Conservation (phyloP, 2,113 vertebrate species). For the Tor tambroides region DNA sequence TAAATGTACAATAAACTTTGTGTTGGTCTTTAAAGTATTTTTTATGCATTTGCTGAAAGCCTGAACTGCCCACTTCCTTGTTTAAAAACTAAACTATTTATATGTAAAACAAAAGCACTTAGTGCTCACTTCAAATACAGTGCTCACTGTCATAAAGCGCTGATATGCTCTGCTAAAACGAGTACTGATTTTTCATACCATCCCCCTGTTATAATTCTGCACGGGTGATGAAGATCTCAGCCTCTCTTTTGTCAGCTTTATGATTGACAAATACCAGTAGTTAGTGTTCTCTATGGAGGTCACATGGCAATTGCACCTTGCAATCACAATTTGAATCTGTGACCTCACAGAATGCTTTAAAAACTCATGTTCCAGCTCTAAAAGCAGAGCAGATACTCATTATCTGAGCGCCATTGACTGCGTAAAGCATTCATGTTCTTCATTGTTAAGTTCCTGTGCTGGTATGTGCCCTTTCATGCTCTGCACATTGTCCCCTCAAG, state of each 20-base stretch:
- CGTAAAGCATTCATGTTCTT: conserved; percentile 22
- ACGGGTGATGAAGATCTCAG: conserved; percentile 34
- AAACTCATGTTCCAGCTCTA: conserved; percentile 47
- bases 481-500: conserved; percentile 69
- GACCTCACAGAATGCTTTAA: conserved; percentile 46
- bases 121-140: background rate
- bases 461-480: conserved; percentile 69
- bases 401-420: conserved; percentile 63
- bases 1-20: background rate
- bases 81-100: background rate
- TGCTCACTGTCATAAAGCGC: conserved; percentile 16
- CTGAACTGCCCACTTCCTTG: background rate
- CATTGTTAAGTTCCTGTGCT: conserved; percentile 45
- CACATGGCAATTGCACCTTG: conserved; percentile 57
- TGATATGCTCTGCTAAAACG: conserved; percentile 4
- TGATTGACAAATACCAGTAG: conserved; percentile 46
- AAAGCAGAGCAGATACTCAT: conserved; percentile 65
- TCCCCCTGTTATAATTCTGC: background rate
- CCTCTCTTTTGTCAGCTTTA: conserved; percentile 41
- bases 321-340: conserved; percentile 68
- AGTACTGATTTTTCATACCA: background rate
- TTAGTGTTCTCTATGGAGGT: conserved; percentile 46
- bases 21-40: background rate
- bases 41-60: conserved; percentile 14
- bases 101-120: conserved; percentile 11